phyloP scores from a whole-genome alignment of 2,888 invertebrate genomes.

The Ypsolopha sequella region DNA sequence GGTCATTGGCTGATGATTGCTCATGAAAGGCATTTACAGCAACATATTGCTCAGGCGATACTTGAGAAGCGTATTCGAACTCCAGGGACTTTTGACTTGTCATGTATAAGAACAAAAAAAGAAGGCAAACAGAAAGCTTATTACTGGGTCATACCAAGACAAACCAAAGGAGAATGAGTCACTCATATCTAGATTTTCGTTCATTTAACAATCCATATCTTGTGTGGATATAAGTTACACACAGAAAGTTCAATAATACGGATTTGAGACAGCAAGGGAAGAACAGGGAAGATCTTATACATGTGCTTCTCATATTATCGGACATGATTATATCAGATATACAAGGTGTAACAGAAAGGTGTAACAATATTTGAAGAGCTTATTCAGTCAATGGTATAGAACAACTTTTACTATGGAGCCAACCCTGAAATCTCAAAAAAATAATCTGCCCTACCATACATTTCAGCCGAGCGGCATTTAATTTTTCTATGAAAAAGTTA shows the following conservation, averaged over 20 bases:
- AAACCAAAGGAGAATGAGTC: constrained; percentile 8
- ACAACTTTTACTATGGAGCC: too few species aligned
- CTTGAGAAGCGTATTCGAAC: neutral
- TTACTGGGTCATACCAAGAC: neutral
- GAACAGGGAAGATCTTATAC: too few species aligned
- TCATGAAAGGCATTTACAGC: neutral
- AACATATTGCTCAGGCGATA: too few species aligned
- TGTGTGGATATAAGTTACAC: constrained; percentile 5
- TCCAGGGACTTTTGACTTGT: neutral
- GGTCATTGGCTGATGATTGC: neutral
- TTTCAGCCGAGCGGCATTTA: too few species aligned
- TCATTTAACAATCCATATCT: constrained; percentile 8
- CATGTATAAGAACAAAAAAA: neutral
- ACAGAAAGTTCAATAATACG: neutral
- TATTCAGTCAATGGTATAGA: too few species aligned
- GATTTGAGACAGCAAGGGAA: neutral
- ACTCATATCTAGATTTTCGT: constrained; percentile 9
- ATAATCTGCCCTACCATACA: too few species aligned
- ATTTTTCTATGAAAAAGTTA: too few species aligned
- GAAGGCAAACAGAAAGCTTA: neutral
- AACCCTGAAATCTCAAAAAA: too few species aligned
- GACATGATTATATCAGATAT: too few species aligned
- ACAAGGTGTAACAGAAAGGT: too few species aligned
- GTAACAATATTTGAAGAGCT: too few species aligned
- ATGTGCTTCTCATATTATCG: too few species aligned